Base-by-base conservation (phyloP, 92 coral and sea anemone genomes). In the Palythoa heliodiscus region DNA sequence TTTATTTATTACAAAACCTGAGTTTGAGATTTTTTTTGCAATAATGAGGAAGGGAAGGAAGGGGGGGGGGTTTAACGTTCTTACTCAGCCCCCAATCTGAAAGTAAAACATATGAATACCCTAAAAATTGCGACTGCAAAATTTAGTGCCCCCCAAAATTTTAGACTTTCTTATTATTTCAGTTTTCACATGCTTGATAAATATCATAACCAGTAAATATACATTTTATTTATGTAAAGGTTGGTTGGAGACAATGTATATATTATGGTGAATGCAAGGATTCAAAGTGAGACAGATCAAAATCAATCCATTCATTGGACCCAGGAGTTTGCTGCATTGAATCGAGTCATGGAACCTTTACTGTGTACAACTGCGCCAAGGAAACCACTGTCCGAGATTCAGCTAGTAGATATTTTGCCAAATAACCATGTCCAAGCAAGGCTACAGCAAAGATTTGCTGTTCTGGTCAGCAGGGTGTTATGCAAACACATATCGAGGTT, bases 221-320 rank as follows among this genome's bases (percentile, higher is more conserved):
- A 66, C 13, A n/a, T n/a, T 66, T 66, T 66, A 66, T 87, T 22
- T 57, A 11, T 35, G 4, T 43, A 43, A 43, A 89, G 92, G 83
- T 14, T 89, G 68, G 92, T 89, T 71, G 90, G 83, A 35, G 92
- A 89, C 76, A 89, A 89, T 69, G 87, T 89, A 48, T 90, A 89
- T 86, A 52, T 81, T 17, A 66, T 58, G 71, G 83, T 80, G 5
- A 71, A 86, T 70, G 92, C 90, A 29, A 47, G 89, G 23, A 75
- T 89, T 55, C 92, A 89, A 82, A 86, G 87, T 82, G 71, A 25
- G 14, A 35, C 39, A 20, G 60, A 52, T 55, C 57, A 70, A 43
- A 92, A 90, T 83, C 67, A 79, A 63, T 92, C 95, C n/a, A 86
- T 92, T 54, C 92, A 92, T 63, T 90, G 95, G 93, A 92, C 90